These are phyloP conservation scores for Scomber japonicus DNA, from an alignment of 2,113 vertebrate species.

Conservation along the genomic window DNA sequence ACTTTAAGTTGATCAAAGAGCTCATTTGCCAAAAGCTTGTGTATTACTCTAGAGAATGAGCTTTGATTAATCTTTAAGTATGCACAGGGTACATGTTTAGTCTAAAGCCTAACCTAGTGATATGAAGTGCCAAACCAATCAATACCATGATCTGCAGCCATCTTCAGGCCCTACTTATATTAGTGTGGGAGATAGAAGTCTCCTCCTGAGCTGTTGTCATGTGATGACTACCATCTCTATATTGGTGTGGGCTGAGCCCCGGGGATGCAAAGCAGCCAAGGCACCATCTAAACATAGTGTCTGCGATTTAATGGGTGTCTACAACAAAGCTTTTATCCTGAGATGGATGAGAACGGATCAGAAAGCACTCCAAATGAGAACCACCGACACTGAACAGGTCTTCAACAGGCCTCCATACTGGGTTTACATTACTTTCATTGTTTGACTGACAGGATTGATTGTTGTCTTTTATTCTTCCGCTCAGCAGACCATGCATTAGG, in stretches of 20 bases:
- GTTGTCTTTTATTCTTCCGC: neutral
- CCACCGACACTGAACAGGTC: neutral
- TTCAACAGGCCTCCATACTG: neutral
- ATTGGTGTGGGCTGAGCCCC: neutral
- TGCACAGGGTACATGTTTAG: no score
- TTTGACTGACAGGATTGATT: neutral
- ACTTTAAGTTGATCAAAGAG: no score
- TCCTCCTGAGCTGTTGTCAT: neutral
- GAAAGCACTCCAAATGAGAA: neutral
- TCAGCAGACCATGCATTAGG: neutral
- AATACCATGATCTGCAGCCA: neutral
- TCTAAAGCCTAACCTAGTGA: neutral
- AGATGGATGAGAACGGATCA: constrained; percentile 8
- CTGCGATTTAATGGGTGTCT: constrained; percentile 7
- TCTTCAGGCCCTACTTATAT: neutral
- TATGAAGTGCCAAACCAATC: neutral
- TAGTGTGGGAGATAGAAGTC: neutral
- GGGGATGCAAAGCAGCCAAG: neutral
- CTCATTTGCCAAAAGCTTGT: no score
- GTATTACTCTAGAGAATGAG: no score
- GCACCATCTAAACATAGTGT: neutral
- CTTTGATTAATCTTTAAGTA: no score
- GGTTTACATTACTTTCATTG: neutral
- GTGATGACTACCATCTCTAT: neutral
- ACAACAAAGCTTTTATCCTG: neutral